Conservation (phyloP, 1,140 invertebrate genomes). For the Eupristina koningsbergeri region DNA sequence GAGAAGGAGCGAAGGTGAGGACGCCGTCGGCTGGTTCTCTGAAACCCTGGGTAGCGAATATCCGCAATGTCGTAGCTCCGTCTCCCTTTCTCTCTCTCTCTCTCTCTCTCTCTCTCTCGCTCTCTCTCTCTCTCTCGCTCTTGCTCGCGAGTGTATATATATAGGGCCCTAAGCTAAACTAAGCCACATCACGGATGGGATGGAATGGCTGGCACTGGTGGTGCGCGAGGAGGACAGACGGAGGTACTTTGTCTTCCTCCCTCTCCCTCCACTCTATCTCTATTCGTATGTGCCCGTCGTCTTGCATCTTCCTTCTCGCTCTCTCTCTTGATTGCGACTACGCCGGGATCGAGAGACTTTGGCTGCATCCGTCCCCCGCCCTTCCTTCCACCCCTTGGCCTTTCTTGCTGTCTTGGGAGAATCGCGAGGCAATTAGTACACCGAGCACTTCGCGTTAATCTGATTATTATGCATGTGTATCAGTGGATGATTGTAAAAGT, state of each 20-base stretch:
- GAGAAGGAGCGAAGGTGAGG: neutral
- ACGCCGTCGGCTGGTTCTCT: slow-evolving; percentile 12
- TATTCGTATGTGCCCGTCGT: neutral
- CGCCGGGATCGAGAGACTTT: slow-evolving; percentile 50
- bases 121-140: slow-evolving; percentile 39
- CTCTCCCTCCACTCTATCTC: neutral
- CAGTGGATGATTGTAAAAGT: neutral
- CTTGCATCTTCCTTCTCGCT: slow-evolving; percentile 24
- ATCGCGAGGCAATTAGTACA: slow-evolving; percentile 39
- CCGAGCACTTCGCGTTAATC: slow-evolving; percentile 23
- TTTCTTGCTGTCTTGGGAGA: slow-evolving; percentile 51
- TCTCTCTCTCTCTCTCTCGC: slow-evolving; percentile 51
- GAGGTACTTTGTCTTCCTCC: slow-evolving; percentile 23
- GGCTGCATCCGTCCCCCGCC: neutral
- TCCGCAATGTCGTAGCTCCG: slow-evolving; percentile 71
- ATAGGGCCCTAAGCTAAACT: slow-evolving; percentile 69
- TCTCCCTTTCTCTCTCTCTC: slow-evolving; percentile 52
- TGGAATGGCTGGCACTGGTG: slow-evolving; percentile 55
- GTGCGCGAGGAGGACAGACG: slow-evolving; percentile 48
- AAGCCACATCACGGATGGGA: slow-evolving; percentile 60
- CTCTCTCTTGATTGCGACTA: slow-evolving; percentile 45
- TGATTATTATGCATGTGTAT: slow-evolving; percentile 32
- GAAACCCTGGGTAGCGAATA: slow-evolving; percentile 66
- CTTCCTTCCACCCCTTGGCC: neutral
- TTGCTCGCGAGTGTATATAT: slow-evolving; percentile 21